Percentiles rank a stretch among this genome's conserved stretches.
phyloP scores from a whole-genome alignment of 2,888 invertebrate genomes.

The Acanthosepion pharaonis region DNA sequence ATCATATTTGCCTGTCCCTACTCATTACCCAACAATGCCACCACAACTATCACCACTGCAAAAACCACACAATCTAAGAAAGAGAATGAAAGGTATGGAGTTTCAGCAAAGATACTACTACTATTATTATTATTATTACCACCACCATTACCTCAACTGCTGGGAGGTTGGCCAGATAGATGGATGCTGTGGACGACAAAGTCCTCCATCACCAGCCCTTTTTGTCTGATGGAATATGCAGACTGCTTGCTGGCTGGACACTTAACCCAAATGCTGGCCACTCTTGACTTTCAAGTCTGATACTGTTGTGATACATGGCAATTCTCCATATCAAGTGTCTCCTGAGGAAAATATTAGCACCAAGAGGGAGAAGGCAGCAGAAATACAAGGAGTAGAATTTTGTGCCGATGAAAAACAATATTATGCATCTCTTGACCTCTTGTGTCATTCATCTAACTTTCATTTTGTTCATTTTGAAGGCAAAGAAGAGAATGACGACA shows the following conservation, averaged over 20 bases:
- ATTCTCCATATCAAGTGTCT: neutral
- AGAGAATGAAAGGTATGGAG: neutral
- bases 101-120: neutral
- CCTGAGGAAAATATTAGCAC: neutral
- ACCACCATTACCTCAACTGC: neutral
- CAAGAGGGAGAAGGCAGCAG: neutral
- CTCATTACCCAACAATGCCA: neutral
- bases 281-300: constrained; percentile 2
- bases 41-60: neutral
- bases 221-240: neutral
- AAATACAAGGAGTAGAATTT: neutral
- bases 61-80: neutral
- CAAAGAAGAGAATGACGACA: neutral
- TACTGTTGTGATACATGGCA: neutral
- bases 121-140: neutral
- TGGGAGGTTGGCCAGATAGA: neutral
- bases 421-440: neutral
- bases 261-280: neutral
- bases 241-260: neutral
- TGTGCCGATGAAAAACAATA: neutral
- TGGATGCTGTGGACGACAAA: neutral
- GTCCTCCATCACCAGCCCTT: neutral
- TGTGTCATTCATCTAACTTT: neutral
- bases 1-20: neutral
- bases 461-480: neutral